These are phyloP conservation scores for Astyanax mexicanus DNA, from an alignment of 2,797 vertebrate species.

Conservation along the genomic window DNA sequence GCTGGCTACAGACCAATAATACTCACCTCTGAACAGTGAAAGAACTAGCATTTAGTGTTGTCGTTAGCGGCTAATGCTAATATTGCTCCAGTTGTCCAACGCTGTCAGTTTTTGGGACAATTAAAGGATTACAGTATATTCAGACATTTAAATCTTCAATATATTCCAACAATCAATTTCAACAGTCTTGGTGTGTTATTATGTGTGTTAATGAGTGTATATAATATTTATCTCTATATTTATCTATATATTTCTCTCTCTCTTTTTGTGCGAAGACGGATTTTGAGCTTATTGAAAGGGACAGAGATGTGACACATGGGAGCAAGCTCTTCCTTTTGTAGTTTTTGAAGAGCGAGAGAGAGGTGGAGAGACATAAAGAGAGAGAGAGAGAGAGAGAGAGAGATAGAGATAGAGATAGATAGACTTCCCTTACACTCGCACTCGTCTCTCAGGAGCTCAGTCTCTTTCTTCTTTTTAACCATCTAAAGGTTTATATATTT, in stretches of 20 bases:
- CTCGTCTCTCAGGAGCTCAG: slow-evolving; percentile 13
- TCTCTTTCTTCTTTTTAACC: not conserved
- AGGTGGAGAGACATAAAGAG: not conserved
- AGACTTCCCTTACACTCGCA: not conserved
- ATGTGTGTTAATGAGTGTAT: too few species aligned
- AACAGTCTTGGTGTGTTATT: too few species aligned
- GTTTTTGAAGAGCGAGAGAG: slow-evolving; percentile 12
- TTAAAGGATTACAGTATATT: too few species aligned
- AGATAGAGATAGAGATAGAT: not conserved
- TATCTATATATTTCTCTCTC: not conserved
- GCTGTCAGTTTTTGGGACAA: too few species aligned
- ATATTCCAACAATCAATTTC: too few species aligned
- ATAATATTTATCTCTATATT: slow-evolving; percentile 1
- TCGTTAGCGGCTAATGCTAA: too few species aligned
- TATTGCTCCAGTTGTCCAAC: too few species aligned
- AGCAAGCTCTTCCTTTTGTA: slow-evolving; percentile 28
- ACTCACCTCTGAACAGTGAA: too few species aligned
- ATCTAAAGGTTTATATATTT: slow-evolving; percentile 18
- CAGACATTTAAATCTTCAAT: too few species aligned
- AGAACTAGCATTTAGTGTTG: too few species aligned
- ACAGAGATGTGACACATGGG: slow-evolving; percentile 34
- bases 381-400: too few species aligned
- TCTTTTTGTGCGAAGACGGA: slow-evolving; percentile 32
- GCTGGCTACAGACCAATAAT: too few species aligned
- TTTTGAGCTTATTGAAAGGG: slow-evolving; percentile 40